A percentile compares a stretch with the other conserved stretches of the same genome.
Evolutionary conservation across 2,113 vertebrate species (phyloP).

Genomic region (Candoia aspera): DNA sequence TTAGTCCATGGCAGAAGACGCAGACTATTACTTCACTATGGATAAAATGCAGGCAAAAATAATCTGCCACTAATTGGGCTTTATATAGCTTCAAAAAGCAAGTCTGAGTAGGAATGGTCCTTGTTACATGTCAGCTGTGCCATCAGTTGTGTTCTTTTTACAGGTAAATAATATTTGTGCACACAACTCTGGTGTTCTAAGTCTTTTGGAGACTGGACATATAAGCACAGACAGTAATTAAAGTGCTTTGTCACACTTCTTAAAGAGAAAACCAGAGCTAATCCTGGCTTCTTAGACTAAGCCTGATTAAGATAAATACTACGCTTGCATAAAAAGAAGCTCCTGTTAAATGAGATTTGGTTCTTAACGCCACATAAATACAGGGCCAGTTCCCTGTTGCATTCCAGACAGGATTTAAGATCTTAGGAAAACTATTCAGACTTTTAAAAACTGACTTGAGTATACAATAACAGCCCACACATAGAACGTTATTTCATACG

Average conservation of each 20-base stretch:
- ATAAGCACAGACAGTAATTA: conserved; percentile 27
- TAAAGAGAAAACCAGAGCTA: conserved; percentile 18
- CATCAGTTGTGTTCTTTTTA: background rate
- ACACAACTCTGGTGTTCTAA: background rate
- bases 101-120: background rate
- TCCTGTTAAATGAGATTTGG: conserved; percentile 25
- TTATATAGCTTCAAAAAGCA: background rate
- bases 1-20: background rate
- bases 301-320: conserved; percentile 28
- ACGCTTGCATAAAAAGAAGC: conserved; percentile 8
- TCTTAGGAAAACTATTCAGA: background rate
- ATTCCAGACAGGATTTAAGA: background rate
- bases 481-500: background rate
- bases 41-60: background rate
- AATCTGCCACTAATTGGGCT: background rate
- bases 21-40: background rate
- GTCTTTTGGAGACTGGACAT: conserved; percentile 12
- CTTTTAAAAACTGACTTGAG: background rate
- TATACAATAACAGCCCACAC: background rate
- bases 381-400: background rate
- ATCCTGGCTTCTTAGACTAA: conserved; percentile 18
- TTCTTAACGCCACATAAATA: conserved; percentile 23
- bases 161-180: conserved; percentile 1
- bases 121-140: background rate
- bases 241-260: conserved; percentile 22